Evolutionary conservation across 2,113 vertebrate species (phyloP).

Genomic region (Acanthisitta chloris): DNA sequence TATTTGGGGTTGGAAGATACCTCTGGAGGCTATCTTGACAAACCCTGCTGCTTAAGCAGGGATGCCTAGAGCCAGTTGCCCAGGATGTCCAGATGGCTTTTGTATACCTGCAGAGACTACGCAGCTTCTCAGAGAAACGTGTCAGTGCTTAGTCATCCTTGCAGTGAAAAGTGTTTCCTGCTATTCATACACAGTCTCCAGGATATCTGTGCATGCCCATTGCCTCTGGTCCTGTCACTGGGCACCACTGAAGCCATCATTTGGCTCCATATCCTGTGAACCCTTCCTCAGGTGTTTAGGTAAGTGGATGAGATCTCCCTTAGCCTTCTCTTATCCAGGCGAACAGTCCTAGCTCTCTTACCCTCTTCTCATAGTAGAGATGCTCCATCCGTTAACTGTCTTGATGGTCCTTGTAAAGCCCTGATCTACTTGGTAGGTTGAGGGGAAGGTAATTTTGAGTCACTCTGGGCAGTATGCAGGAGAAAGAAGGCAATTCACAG

Average conservation of each 20-base stretch:
- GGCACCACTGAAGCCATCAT: rapidly evolving
- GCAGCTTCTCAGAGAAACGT: not conserved
- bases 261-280: not conserved
- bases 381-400: not conserved
- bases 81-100: not conserved
- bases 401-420: rapidly evolving
- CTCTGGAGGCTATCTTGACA: not conserved
- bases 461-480: no score
- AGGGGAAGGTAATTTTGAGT: no score
- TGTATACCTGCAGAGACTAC: not conserved
- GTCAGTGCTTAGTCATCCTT: rapidly evolving
- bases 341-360: not conserved
- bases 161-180: not conserved
- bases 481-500: no score
- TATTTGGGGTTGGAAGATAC: not conserved
- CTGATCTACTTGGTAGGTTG: no score
- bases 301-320: rapidly evolving
- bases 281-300: not conserved
- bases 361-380: not conserved
- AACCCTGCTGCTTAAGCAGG: not conserved
- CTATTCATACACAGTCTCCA: no score
- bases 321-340: not conserved
- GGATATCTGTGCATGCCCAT: rapidly evolving
- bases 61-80: not conserved
- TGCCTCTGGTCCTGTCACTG: not conserved